Base-by-base conservation (phyloP, 2,888 invertebrate species). In the Ornithoptera alexandrae region DNA sequence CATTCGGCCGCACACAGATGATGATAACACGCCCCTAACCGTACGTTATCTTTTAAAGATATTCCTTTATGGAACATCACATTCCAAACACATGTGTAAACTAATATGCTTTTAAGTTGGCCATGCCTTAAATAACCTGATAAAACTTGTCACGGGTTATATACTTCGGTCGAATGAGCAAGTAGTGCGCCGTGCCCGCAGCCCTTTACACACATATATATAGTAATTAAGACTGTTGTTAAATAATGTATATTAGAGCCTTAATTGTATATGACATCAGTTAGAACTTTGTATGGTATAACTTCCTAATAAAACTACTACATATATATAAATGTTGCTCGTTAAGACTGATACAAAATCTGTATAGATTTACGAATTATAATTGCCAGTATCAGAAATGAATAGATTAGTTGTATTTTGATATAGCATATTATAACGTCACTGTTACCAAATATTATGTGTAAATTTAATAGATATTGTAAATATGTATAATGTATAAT, bases 401-500 rank as follows among this genome's bases (percentile, higher is more conserved):
- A 81, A 80, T 81, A 76, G 76, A 78, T 75, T 80, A 83, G 81
- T 30, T 81, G 84, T 90, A 90, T 91, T 90, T 90, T 91, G 87
- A 83, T 90, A 91, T 88, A 87, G 84, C 74, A 76, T 78, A 74
- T 78, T 86, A 30, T 30, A 39, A 87, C 92, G 90, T 90, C 92
- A 90, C 84, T 91, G 92, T 92, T 92, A 92, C 92, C 92, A 92
- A 92, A 92, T 92, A 89, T 90, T 85, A 88, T 89, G 88, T 92
- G 89, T 82, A 89, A 86, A 88, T 78, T 79, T 78, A 82, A 83
- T 84, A 79, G 53, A 36, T 39, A 53, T 78, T 75, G 81, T 76
- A 79, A 79, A 83, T 80, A 73, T 80, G 78, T 83, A 81, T 88
- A 80, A 73, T 80, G 77, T 83, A 81, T 88, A 90, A 87, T 81